phyloP scores from a whole-genome alignment of 2,797 vertebrate species.

The Prunella strophiata region DNA sequence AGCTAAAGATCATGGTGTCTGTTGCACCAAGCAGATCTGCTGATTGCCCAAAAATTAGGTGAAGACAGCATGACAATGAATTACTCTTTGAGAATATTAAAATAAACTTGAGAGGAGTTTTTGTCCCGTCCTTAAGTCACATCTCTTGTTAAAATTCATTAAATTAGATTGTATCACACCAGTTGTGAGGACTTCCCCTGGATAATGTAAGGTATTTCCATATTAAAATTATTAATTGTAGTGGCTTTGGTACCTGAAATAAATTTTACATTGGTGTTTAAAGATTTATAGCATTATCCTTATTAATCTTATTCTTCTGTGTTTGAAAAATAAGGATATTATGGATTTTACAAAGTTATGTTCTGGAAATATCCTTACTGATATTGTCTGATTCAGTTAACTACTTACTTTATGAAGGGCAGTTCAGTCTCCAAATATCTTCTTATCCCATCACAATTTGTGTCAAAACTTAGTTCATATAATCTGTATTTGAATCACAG shows the following conservation, averaged over 20 bases:
- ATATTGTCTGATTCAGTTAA: not conserved
- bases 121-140: not conserved
- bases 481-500: not conserved
- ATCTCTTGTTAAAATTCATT: not conserved
- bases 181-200: not conserved
- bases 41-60: not conserved
- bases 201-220: not conserved
- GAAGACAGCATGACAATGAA: not conserved
- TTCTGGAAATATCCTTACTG: not conserved
- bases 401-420: not conserved
- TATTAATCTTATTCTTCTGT: not conserved
- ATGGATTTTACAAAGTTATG: fast-evolving
- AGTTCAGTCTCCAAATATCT: not conserved
- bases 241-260: not conserved
- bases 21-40: not conserved
- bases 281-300: not conserved
- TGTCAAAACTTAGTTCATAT: not conserved
- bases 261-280: not conserved
- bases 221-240: not conserved
- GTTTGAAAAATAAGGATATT: not conserved
- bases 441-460: not conserved
- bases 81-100: not conserved
- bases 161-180: not conserved
- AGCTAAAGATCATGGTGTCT: not conserved
- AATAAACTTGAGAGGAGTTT: not conserved